A percentile compares a stretch with the other conserved stretches of the same genome.
These are phyloP conservation scores for Sebastes miniatus DNA, from an alignment of 2,797 vertebrate genomes.

Conservation along the genomic window DNA sequence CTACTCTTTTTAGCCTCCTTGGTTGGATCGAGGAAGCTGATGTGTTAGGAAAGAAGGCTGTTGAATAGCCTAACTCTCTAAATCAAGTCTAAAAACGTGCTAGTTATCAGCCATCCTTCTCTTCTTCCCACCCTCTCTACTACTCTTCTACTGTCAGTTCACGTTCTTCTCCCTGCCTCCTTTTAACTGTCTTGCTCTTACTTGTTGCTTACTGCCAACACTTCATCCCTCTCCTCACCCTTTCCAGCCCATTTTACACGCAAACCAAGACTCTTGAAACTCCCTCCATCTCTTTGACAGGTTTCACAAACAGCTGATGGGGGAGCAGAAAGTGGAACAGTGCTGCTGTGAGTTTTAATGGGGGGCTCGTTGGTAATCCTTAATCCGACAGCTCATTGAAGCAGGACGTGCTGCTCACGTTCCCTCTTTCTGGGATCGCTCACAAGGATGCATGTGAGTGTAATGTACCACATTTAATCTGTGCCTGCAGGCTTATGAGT, in stretches of 20 bases:
- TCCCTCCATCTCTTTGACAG: constrained; percentile 45
- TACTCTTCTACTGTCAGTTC: constrained; percentile 3
- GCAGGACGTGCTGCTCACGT: constrained; percentile 15
- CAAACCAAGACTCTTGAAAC: background rate
- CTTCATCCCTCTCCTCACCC: background rate
- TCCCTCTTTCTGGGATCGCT: background rate
- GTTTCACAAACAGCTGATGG: constrained; percentile 54
- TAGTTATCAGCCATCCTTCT: constrained; percentile 22
- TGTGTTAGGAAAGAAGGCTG: constrained; percentile 2
- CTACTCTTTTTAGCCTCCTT: no score
- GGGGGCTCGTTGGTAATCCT: constrained; percentile 53
- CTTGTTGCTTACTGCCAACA: constrained; percentile 2
- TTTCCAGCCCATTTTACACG: constrained; percentile 1
- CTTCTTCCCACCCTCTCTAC: background rate
- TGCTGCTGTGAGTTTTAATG: constrained; percentile 47
- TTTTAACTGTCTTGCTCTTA: constrained; percentile 30
- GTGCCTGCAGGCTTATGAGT: background rate
- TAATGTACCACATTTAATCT: constrained; percentile 21
- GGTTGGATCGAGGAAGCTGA: constrained; percentile 1
- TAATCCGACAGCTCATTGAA: constrained; percentile 69
- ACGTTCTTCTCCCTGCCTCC: constrained; percentile 3
- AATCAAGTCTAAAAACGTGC: constrained; percentile 41
- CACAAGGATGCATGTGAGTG: constrained; percentile 3
- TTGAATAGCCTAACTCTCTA: constrained; percentile 17
- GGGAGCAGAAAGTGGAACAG: constrained; percentile 37